Base-by-base conservation (phyloP, 2,113 vertebrate genomes). In the Capreolus pygargus region DNA sequence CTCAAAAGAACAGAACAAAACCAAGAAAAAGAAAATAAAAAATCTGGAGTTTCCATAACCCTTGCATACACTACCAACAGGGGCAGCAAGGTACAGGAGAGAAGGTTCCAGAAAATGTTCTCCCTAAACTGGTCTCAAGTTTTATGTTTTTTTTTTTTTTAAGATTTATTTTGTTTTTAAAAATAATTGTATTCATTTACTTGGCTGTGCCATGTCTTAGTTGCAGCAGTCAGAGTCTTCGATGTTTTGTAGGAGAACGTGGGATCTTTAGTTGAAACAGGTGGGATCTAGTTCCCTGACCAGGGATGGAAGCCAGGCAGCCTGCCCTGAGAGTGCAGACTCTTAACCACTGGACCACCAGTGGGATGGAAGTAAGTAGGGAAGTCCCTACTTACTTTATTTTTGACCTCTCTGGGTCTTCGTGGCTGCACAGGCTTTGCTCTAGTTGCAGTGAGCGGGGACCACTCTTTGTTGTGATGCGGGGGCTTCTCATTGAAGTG, bases 381-480 rank as follows among this genome's bases (percentile, higher is more conserved):
- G n/a, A 36, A 36, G n/a, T 36, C 64, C 9, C 9, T 36, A 1
- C 21, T 70, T 11, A 36, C 64, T 70, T 70, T 36, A 21, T 10
- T 6, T 70, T 36, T 70, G 64, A 36, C n/a, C 36, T 36, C 0
- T 17, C 52, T 54, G 16, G 52, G 52, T 54, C 52, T 54, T 54
- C 15, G 16, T 54, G 52, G 19, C 67, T 12, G n/a, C n/a, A 36
- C n/a, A n/a, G 67, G 67, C 67, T 36, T 70, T 21, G 2, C 19
- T 36, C 19, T 12, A 23, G n/a, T 1, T 36, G 9, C 67, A 36
- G 67, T 12, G 67, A 36, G n/a, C 19, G 1, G n/a, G 67, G n/a
- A 36, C n/a, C 12, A 23, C 19, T 36, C 9, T 5, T 10, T 1
- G 5, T 12, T 12, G n/a, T 23, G 5, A 23, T 36, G n/a, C 5